Percentiles rank a stretch among this genome's conserved stretches.
Evolutionary conservation across 1,140 invertebrate species (phyloP).

Genomic region (Papilio polytes): DNA sequence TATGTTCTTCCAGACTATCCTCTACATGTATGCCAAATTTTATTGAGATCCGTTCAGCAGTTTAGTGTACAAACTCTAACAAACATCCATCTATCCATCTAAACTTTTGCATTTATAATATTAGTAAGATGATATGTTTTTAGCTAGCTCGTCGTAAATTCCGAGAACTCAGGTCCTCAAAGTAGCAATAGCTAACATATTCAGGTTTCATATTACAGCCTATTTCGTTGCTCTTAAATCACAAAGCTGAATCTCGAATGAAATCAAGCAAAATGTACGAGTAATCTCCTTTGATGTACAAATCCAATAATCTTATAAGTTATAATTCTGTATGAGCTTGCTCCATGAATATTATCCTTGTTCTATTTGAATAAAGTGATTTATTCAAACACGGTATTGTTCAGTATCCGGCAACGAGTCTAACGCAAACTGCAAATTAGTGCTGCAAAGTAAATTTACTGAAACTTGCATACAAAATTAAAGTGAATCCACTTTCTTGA

Average conservation of each 20-base stretch:
- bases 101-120: too few species aligned
- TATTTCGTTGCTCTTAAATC: slow-evolving; percentile 11
- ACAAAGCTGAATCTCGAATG: slow-evolving; percentile 13
- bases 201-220: neutral
- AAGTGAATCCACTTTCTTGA: neutral
- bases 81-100: too few species aligned
- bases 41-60: too few species aligned
- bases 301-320: slow-evolving; percentile 12
- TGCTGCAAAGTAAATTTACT: slow-evolving; percentile 15
- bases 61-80: too few species aligned
- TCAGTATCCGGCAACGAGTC: slow-evolving; percentile 4
- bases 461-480: slow-evolving; percentile 2
- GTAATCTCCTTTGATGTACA: slow-evolving; percentile 2
- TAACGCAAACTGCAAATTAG: slow-evolving; percentile 16
- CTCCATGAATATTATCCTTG: neutral
- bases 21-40: too few species aligned
- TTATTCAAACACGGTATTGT: slow-evolving; percentile 28
- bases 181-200: neutral
- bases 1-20: too few species aligned
- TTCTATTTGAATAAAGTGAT: slow-evolving; percentile 29
- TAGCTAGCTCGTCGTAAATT: neutral
- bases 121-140: too few species aligned
- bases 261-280: slow-evolving; percentile 11
- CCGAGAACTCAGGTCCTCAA: neutral
- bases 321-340: slow-evolving; percentile 10